Evolutionary conservation across 2,797 vertebrate genomes (phyloP), one percentile per base, ranked within the genome.

Genomic region (Tragopan temminckii): DNA sequence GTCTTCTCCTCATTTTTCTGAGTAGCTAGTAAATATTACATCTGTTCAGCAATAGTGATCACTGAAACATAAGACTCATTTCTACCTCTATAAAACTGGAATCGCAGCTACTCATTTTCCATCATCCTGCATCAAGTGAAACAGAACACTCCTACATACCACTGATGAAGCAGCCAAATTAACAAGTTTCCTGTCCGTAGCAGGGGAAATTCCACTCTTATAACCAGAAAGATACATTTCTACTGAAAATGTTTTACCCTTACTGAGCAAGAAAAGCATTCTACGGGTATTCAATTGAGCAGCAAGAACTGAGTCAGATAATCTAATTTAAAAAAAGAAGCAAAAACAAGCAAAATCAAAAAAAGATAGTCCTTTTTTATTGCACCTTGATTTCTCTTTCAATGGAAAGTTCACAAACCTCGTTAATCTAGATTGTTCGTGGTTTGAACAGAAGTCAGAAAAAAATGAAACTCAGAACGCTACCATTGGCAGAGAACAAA

Each of bases 211-310:
- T 79, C 64, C 25, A 38, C 42, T 88, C 40, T 50, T 62, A 81
- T 85, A 43, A 71, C 55, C 29, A 57, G 19, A 40, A 59, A 20
- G 24, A 52, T 53, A 9, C 35, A 33, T 62, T 48, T 10, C 33
- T 9, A 68, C 24, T 76, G 35, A 46, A 82, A 77, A 86, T 38
- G 31, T 74, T 80, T 59, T 42, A 63, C 4, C 7, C 27, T 77
- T 94, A 62, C 40, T 89, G 92, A 93, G 13, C 45, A 42, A 21
- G 80, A 78, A 75, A 2, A 15, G 19, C 9, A 27, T 88, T 83
- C 90, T 86, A 85, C 53, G 62, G 79, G 46, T 84, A 82, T 13
- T 52, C 38, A 85, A 90, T 88, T 95, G 69, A 94, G 53, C 43
- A 63, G 18, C 7, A 9, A 92, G 48, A 86, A 58, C 59, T 76